A percentile compares a stretch with the other conserved stretches of the same genome.
Evolutionary conservation across 2,113 vertebrate genomes (phyloP).

Genomic region (Mionectes macconnelli): DNA sequence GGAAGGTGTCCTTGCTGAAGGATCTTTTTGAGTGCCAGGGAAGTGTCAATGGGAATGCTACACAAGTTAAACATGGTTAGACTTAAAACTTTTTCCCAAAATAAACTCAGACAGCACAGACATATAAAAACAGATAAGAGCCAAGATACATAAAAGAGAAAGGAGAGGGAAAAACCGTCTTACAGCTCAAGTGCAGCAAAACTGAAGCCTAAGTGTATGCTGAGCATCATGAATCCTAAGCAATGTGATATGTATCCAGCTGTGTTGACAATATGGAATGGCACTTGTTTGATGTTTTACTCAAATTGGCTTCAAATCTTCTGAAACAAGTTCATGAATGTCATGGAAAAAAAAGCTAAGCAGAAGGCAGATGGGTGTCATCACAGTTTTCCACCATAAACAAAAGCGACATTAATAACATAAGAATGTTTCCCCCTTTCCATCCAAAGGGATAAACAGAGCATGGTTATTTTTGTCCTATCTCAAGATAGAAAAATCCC

Average conservation of each 20-base stretch:
- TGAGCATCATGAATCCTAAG: background rate
- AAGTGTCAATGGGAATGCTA: background rate
- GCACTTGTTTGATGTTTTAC: constrained; percentile 44
- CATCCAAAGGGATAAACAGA: constrained; percentile 27
- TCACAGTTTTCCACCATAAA: constrained; percentile 33
- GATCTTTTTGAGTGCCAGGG: background rate
- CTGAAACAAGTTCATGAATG: constrained; percentile 42
- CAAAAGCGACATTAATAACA: constrained; percentile 52
- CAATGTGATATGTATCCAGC: background rate
- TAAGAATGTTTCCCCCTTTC: background rate
- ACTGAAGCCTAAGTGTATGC: background rate
- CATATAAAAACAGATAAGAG: background rate
- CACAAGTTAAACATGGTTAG: background rate
- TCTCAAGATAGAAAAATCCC: background rate
- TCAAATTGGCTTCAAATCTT: background rate
- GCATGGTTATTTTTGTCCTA: constrained; percentile 11
- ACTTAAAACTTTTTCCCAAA: background rate
- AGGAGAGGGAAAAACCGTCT: background rate
- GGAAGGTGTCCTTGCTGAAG: background rate
- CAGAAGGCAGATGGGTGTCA: constrained; percentile 52
- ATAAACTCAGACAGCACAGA: background rate
- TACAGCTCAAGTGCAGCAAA: background rate
- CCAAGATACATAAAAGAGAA: background rate
- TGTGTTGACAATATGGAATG: constrained; percentile 36
- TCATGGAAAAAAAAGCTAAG: constrained; percentile 33